Percentiles rank a stretch among this genome's conserved stretches.
Evolutionary conservation across 2,113 vertebrate species (phyloP).

Genomic region (Python bivittatus): DNA sequence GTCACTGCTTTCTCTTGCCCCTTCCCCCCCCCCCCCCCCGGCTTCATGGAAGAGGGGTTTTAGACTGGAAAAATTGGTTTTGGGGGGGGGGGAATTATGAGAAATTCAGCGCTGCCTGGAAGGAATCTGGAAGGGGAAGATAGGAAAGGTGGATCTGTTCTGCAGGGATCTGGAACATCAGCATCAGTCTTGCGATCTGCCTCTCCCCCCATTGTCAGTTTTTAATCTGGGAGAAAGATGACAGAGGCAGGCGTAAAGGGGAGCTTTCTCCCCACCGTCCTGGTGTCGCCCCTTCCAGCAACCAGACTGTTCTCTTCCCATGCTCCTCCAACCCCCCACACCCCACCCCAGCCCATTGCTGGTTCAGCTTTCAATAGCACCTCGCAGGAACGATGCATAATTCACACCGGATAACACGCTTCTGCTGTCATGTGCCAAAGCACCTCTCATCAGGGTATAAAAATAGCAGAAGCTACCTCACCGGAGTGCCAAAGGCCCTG

Average conservation of each 20-base stretch:
- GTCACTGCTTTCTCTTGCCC: too few species aligned
- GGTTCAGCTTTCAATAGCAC: not conserved
- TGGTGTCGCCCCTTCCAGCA: not conserved
- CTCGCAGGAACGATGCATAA: not conserved
- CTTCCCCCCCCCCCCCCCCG: too few species aligned
- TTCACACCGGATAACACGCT: not conserved
- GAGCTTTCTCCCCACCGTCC: fast-evolving
- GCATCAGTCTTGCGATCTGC: not conserved
- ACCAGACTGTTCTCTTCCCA: not conserved
- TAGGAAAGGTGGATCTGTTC: not conserved
- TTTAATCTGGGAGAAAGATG: not conserved
- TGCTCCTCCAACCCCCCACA: not conserved
- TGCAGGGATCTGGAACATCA: too few species aligned
- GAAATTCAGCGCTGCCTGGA: not conserved
- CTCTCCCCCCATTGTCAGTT: not conserved
- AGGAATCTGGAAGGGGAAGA: not conserved
- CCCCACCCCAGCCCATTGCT: too few species aligned
- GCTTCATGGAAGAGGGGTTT: too few species aligned
- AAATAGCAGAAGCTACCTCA: not conserved
- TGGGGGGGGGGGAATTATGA: too few species aligned
- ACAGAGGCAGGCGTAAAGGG: not conserved
- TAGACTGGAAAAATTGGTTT: not conserved
- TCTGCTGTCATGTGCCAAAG: not conserved
- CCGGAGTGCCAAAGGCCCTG: not conserved
- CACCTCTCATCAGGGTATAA: not conserved